A percentile compares a stretch with the other conserved stretches of the same genome.
Evolutionary conservation across 2,113 vertebrate genomes (phyloP).

Genomic region (Ciconia maguari): DNA sequence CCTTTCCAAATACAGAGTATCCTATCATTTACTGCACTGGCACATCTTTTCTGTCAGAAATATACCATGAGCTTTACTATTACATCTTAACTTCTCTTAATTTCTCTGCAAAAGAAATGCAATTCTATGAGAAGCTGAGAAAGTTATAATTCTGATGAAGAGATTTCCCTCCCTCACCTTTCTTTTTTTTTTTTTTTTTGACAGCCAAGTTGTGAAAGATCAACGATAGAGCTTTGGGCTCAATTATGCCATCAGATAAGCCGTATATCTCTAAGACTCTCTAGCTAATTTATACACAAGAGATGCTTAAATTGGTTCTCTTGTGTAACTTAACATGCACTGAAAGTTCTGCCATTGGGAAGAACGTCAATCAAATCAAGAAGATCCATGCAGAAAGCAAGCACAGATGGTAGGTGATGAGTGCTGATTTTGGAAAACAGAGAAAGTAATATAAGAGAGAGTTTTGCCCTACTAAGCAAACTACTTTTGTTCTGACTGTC

Average conservation of each 20-base stretch:
- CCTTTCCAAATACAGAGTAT: not conserved
- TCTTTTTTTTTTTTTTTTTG: not conserved
- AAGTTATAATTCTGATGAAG: not conserved
- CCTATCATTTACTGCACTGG: not conserved
- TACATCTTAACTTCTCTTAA: not conserved
- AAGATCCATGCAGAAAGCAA: not conserved
- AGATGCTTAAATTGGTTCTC: constrained; percentile 45
- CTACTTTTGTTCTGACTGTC: not conserved
- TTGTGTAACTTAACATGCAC: constrained; percentile 36
- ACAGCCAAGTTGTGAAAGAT: constrained; percentile 12
- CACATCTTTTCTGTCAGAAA: not conserved
- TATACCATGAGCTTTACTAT: not conserved
- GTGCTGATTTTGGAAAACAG: constrained; percentile 15
- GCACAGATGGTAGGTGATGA: constrained; percentile 44
- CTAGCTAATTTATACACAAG: constrained; percentile 59
- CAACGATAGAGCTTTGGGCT: constrained; percentile 6
- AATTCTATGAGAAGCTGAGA: not conserved
- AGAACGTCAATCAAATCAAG: constrained; percentile 29
- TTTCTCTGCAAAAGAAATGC: not conserved
- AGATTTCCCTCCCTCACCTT: not conserved
- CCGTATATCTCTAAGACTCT: constrained; percentile 9
- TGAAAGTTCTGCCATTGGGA: constrained; percentile 37
- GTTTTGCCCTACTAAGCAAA: not conserved
- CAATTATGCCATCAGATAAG: constrained; percentile 43
- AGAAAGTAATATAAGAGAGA: not conserved